Conservation (phyloP, 2,113 vertebrate genomes). For the Odontophorus gujanensis region DNA sequence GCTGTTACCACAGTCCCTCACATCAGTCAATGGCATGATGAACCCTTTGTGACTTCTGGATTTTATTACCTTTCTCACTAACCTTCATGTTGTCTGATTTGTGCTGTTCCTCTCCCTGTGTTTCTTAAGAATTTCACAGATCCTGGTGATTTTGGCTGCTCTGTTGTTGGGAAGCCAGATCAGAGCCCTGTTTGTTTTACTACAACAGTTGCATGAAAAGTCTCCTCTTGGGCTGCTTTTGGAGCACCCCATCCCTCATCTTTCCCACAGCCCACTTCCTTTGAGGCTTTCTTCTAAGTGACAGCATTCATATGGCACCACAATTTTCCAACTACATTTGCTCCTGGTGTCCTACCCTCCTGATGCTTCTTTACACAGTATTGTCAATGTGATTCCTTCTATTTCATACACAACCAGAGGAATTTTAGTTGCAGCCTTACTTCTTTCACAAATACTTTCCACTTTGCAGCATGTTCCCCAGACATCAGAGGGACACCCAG, state of each 20-base stretch:
- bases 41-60: background rate
- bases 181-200: background rate
- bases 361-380: background rate
- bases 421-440: conserved; percentile 19
- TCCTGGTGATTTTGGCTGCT: background rate
- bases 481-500: conserved; percentile 26
- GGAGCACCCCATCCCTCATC: background rate
- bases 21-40: background rate
- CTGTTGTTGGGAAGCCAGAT: background rate
- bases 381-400: background rate
- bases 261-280: background rate
- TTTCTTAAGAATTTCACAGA: background rate
- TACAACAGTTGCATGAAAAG: fast-evolving
- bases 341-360: background rate
- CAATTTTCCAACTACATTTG: background rate
- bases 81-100: background rate
- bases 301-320: background rate
- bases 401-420: background rate
- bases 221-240: background rate
- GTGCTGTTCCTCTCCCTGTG: background rate
- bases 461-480: conserved; percentile 38
- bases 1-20: background rate
- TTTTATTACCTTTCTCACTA: no score
- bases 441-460: conserved; percentile 44
- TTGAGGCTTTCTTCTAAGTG: background rate